Evolutionary conservation across 2,888 invertebrate genomes (phyloP).

Genomic region (Leptura quadrifasciata): DNA sequence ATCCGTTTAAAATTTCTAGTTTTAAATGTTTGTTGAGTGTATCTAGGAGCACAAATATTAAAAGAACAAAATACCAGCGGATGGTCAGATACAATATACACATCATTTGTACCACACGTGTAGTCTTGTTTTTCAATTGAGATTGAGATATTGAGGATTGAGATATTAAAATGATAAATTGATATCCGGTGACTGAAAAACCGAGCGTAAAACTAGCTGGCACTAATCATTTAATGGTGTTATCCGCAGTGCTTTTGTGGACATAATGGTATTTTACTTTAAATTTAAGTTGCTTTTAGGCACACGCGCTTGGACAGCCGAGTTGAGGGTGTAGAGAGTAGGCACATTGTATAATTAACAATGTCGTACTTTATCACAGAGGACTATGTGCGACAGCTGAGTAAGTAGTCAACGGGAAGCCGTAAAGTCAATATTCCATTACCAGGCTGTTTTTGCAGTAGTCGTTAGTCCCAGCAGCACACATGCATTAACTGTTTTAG

Average conservation of each 20-base stretch:
- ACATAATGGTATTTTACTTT: background rate
- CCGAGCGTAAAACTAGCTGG: too few relatives aligned
- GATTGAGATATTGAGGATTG: too few relatives aligned
- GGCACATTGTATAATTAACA: slow-evolving; percentile 33
- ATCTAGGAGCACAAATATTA: too few relatives aligned
- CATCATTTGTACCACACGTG: too few relatives aligned
- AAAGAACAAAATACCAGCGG: too few relatives aligned
- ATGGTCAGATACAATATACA: too few relatives aligned
- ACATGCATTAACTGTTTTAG: slow-evolving; percentile 46
- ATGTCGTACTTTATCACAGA: slow-evolving; percentile 28
- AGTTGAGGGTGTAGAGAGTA: slow-evolving; percentile 14
- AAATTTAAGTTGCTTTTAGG: background rate
- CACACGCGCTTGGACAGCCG: background rate
- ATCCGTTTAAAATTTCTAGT: too few relatives aligned
- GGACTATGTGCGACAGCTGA: slow-evolving; percentile 45
- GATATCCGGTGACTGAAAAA: too few relatives aligned
- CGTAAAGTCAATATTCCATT: slow-evolving; percentile 56
- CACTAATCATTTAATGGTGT: too few relatives aligned
- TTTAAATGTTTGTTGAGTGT: too few relatives aligned
- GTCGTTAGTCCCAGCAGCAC: slow-evolving; percentile 51
- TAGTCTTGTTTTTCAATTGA: too few relatives aligned
- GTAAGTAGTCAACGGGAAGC: slow-evolving; percentile 44
- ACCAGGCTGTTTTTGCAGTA: slow-evolving; percentile 50
- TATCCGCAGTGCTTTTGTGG: background rate
- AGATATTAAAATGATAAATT: too few relatives aligned